These are phyloP conservation scores for Aphelenchoides avenae DNA, from an alignment of 1,140 invertebrate species.

Conservation along the genomic window DNA sequence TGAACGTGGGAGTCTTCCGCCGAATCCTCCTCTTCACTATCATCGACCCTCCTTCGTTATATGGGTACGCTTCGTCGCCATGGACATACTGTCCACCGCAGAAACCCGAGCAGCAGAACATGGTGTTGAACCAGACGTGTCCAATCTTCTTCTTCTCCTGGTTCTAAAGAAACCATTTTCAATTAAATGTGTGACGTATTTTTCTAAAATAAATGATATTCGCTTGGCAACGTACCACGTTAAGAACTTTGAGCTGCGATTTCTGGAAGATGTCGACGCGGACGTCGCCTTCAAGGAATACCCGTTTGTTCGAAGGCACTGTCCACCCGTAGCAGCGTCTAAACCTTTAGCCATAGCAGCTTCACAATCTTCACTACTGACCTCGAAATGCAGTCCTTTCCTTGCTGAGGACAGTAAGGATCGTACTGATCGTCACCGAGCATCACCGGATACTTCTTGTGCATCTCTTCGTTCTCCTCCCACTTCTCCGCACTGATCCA, in stretches of 20 bases:
- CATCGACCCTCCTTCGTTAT: constrained; percentile 36
- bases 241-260: constrained; percentile 30
- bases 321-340: constrained; percentile 56
- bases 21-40: constrained; percentile 9
- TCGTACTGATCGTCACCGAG: constrained; percentile 40
- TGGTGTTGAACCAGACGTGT: constrained; percentile 59
- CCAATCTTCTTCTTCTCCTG: constrained; percentile 49
- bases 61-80: constrained; percentile 48
- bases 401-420: constrained; percentile 12
- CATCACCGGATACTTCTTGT: constrained; percentile 23
- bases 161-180: constrained; percentile 17
- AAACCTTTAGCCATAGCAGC: constrained; percentile 10
- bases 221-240: constrained; percentile 8
- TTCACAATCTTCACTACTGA: constrained; percentile 7
- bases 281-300: constrained; percentile 57
- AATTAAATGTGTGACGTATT: background rate
- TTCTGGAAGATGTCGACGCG: constrained; percentile 47
- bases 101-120: constrained; percentile 53
- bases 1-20: too few species aligned
- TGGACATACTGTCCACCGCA: constrained; percentile 43
- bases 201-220: background rate
- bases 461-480: constrained; percentile 41
- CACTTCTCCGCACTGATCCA: constrained; percentile 36
- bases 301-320: constrained; percentile 40
- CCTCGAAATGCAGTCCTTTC: constrained; percentile 38